phyloP scores from a whole-genome alignment of 2,888 invertebrate species.

The Scrobipalpa costella region DNA sequence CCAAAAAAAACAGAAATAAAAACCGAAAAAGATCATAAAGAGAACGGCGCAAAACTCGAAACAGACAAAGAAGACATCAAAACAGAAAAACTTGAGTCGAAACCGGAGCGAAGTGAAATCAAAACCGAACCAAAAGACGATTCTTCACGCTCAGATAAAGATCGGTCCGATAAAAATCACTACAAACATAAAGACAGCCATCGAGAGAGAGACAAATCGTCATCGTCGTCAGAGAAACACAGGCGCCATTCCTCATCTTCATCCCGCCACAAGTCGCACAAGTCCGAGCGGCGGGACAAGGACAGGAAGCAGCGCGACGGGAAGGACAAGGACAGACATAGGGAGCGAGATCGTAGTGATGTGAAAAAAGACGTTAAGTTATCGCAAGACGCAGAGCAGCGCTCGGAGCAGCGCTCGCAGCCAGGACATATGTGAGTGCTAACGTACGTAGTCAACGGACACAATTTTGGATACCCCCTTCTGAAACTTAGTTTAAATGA shows the following conservation, averaged over 20 bases:
- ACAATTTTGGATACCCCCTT: background rate
- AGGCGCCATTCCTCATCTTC: slow-evolving; percentile 65
- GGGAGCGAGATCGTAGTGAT: slow-evolving; percentile 40
- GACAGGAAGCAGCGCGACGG: slow-evolving; percentile 31
- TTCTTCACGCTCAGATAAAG: background rate
- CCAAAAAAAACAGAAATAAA: slow-evolving; percentile 36
- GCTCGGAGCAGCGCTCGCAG: slow-evolving; percentile 61
- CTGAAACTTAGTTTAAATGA: too few relatives aligned
- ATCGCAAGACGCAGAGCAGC: slow-evolving; percentile 52
- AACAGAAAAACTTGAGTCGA: slow-evolving; percentile 32
- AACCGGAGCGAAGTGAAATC: slow-evolving; percentile 25
- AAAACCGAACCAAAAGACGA: slow-evolving; percentile 32
- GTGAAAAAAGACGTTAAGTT: slow-evolving; percentile 50
- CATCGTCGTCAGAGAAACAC: slow-evolving; percentile 50
- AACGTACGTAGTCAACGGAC: slow-evolving; percentile 4
- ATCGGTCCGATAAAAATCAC: slow-evolving; percentile 45
- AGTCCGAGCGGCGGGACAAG: slow-evolving; percentile 35
- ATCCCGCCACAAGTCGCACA: slow-evolving; percentile 63
- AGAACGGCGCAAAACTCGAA: slow-evolving; percentile 28
- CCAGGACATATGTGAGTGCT: slow-evolving; percentile 43
- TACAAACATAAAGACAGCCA: slow-evolving; percentile 58
- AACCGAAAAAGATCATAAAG: slow-evolving; percentile 33
- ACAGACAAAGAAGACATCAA: slow-evolving; percentile 36
- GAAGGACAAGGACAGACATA: slow-evolving; percentile 33
- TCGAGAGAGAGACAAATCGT: slow-evolving; percentile 35